These are phyloP conservation scores for Zoanthus solanderi DNA, from an alignment of 92 coral and sea anemone species.

Conservation along the genomic window DNA sequence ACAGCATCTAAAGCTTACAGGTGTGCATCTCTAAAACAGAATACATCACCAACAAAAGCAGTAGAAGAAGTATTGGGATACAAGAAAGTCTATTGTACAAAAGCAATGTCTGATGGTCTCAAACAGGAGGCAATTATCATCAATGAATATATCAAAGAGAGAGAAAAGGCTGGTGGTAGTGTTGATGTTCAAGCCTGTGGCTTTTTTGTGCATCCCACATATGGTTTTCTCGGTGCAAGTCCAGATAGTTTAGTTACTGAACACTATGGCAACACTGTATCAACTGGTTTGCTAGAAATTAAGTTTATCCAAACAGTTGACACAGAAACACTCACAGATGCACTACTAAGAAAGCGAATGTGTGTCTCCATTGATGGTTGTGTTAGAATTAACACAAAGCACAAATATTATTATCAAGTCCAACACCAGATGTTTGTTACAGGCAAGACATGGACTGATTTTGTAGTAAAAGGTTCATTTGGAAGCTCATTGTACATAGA, in stretches of 20 bases:
- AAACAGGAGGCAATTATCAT: slow-evolving; percentile 38
- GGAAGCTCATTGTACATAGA: slow-evolving; percentile 39
- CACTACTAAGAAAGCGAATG: slow-evolving; percentile 62
- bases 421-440: slow-evolving; percentile 66
- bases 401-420: slow-evolving; percentile 55
- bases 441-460: slow-evolving; percentile 58
- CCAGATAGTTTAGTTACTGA: slow-evolving; percentile 60
- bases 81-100: slow-evolving; percentile 28
- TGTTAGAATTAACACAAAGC: slow-evolving; percentile 41
- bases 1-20: slow-evolving; percentile 33
- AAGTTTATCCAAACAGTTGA: slow-evolving; percentile 53
- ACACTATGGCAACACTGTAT: slow-evolving; percentile 19
- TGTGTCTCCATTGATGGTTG: slow-evolving; percentile 37
- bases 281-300: slow-evolving; percentile 57
- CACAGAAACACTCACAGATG: slow-evolving; percentile 58
- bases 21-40: slow-evolving; percentile 12
- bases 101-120: slow-evolving; percentile 52
- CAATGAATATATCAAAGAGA: slow-evolving; percentile 46
- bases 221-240: slow-evolving; percentile 64
- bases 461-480: slow-evolving; percentile 56
- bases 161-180: slow-evolving; percentile 25
- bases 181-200: slow-evolving; percentile 53
- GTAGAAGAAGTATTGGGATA: slow-evolving; percentile 23
- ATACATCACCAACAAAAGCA: slow-evolving; percentile 31
- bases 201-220: slow-evolving; percentile 42